Evolutionary conservation across 2,888 invertebrate genomes (phyloP), one percentile per base, ranked within the genome.

Genomic region (Syrista parreyssii): DNA sequence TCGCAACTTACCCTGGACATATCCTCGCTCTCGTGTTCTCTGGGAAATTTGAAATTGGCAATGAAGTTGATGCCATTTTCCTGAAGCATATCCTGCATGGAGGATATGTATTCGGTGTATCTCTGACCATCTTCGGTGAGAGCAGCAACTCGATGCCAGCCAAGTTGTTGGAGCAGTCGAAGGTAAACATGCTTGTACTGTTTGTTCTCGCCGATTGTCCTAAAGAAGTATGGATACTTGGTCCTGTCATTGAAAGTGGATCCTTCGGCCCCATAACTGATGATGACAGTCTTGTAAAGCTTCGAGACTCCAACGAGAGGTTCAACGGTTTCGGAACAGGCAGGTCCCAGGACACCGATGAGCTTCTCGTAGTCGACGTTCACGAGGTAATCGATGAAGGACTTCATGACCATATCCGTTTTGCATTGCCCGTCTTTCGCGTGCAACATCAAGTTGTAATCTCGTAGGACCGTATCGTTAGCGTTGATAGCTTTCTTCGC

Each of bases 211-310:
- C 96, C 96, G 79, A 96, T 96, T 0, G 96, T 97, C 12, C 96
- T 91, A 89, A 96, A 96, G 91, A 97, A 96, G 87, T 95, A 96
- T 0, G 96, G 96, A 91, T 96, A 96, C 80, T 94, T 94, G 4
- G 92, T 91, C 32, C 95, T 92, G 89, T 96, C 94, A 0, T 94
- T 94, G 86, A 96, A 95, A 72, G 94, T 94, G 1, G 95, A 94
- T 0, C 96, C 96, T 89, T 96, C 96, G 0, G 96, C 96, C 79
- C 95, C 95, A 89, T 96, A 97, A 75, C 96, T 96, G 79, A 97
- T 94, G 1, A 96, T 94, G 79, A 96, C 93, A 75, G 95, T 95
- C 82, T 93, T 94, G 86, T 95, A 96, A 86, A 95, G 95, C 80
- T 94, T 95, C 0, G 96, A 95, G 3, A 97, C 94, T 0, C 96